Percentiles rank a stretch among this genome's conserved stretches.
Evolutionary conservation across 2,797 vertebrate genomes (phyloP).

Genomic region (Caiman crocodilus): DNA sequence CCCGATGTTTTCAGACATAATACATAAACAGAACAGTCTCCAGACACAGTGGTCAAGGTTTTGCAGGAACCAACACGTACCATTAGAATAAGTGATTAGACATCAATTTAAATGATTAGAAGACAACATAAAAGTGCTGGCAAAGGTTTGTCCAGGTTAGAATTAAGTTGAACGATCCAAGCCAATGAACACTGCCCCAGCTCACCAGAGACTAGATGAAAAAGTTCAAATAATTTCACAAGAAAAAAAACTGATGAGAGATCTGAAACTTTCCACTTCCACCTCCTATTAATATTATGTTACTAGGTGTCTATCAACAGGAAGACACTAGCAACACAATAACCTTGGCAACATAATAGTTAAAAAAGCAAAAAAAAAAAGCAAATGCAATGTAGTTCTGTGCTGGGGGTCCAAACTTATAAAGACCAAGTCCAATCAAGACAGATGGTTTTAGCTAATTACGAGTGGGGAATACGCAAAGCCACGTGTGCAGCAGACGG

Average conservation of each 20-base stretch:
- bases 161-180: slow-evolving; percentile 41
- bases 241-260: background rate
- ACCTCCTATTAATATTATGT: background rate
- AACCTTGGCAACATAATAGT: background rate
- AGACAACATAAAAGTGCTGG: slow-evolving; percentile 37
- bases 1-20: background rate
- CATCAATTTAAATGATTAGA: slow-evolving; percentile 47
- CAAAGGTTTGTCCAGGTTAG: slow-evolving; percentile 10
- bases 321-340: background rate
- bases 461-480: slow-evolving; percentile 28
- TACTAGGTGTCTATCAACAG: background rate
- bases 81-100: slow-evolving; percentile 49
- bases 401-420: background rate
- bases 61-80: slow-evolving; percentile 19
- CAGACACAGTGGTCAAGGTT: slow-evolving; percentile 5
- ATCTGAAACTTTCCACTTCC: background rate
- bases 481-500: slow-evolving; percentile 17
- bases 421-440: background rate
- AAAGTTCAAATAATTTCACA: background rate
- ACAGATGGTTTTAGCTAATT: slow-evolving; percentile 10
- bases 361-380: background rate
- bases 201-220: background rate
- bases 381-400: background rate
- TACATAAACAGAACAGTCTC: background rate
- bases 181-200: slow-evolving; percentile 44